Base-by-base conservation (phyloP, 37 sponge, comb jelly and placozoan genomes). In the Cliona cf. orientalis region DNA sequence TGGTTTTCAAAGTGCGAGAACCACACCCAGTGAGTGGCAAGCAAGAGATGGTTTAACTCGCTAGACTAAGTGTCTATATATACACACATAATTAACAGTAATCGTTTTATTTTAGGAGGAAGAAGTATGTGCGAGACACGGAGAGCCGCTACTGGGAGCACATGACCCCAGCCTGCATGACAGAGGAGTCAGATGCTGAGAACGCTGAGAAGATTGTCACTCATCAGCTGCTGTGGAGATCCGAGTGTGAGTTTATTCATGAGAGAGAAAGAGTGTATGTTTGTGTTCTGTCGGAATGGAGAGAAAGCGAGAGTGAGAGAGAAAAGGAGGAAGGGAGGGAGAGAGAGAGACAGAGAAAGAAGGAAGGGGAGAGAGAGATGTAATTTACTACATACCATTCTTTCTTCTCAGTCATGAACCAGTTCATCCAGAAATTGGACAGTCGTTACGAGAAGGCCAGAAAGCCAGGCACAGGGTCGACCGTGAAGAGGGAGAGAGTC, bases 161-260 rank as follows among this genome's bases (percentile, higher is more conserved):
- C 19, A 74, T 92, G 39, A 85, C 76, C 59, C 89, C 93, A 7
- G 71, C 76, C 43, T 88, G 89, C 37, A 92, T 92, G 93, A 92
- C 93, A 1, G 93, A 92, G 59, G 93, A 92, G 82, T 80, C 81
- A 12, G 93, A 92, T 40, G 74, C 82, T 23, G 83, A 83, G 55
- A 80, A 84, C 45, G 84, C 75, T 5, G 93, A 92, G 65, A 87
- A 88, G 74, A 92, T 92, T n/a, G 66, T 92, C n/a, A 87, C 88
- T 23, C 93, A 92, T 63, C 81, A 84, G 36, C 79, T 92, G 37
- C 75, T 88, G n/a, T 92, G 93, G 93, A 68, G 93, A 65, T 92
- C 93, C 36, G 85, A 88, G 22, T 88, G 93, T 92, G 42, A 67
- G 84, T 69, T 43, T 57, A 46, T 71, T 7, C 28, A 45, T 6